Evolutionary conservation across 2,113 vertebrate genomes (phyloP).

Genomic region (Leptosomus discolor): DNA sequence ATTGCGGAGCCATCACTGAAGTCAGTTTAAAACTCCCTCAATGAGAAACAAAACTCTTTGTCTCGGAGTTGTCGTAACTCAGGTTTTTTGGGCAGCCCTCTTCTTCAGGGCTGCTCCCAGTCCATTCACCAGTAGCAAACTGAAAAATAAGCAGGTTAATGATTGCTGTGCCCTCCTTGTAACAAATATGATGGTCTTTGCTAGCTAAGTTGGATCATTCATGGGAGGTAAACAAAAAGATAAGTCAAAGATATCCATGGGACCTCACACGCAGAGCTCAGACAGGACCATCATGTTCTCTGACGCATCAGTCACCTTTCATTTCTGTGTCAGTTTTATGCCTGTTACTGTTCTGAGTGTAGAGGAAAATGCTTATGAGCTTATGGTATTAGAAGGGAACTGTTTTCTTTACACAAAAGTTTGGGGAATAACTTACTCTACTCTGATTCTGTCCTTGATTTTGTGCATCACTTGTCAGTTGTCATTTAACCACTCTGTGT

Average conservation of each 20-base stretch:
- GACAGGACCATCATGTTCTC: not conserved
- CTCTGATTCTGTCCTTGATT: not conserved
- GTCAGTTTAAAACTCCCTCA: not conserved
- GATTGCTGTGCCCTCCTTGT: not conserved
- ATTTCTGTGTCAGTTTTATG: not conserved
- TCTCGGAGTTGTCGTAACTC: not conserved
- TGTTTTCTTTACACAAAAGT: not conserved
- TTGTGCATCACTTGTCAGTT: not conserved
- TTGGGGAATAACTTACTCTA: not conserved
- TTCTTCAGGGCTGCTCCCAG: not conserved
- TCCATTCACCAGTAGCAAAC: not conserved
- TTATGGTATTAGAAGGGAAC: not conserved
- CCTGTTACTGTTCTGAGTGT: not conserved
- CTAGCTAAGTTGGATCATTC: not conserved
- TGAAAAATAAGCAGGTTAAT: not conserved
- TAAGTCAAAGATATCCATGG: not conserved
- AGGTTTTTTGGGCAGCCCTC: not conserved
- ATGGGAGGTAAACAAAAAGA: not conserved
- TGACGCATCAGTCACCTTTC: not conserved
- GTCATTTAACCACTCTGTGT: not conserved
- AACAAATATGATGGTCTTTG: not conserved
- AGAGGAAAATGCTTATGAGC: not conserved
- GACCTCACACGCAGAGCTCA: not conserved
- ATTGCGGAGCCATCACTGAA: not conserved
- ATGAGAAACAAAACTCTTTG: not conserved